A percentile compares a stretch with the other conserved stretches of the same genome.
Conservation (phyloP, 2,888 invertebrate genomes). For the Ernsta delagoae region DNA sequence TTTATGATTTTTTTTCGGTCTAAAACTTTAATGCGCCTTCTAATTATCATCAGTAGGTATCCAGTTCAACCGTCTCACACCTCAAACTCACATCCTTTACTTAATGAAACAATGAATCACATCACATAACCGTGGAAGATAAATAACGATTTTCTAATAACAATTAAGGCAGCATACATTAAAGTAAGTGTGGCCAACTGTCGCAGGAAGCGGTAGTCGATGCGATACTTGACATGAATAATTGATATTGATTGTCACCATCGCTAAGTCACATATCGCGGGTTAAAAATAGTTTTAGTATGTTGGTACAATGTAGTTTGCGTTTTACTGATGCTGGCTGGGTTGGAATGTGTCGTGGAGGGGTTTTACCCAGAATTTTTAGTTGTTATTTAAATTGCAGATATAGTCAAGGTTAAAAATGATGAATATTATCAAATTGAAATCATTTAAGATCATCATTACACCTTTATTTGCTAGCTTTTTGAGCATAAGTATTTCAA, state of each 20-base stretch:
- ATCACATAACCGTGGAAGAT: conserved; percentile 23
- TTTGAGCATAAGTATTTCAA: too few species aligned
- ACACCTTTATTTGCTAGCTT: too few species aligned
- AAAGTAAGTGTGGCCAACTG: conserved; percentile 52
- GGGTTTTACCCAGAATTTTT: background rate
- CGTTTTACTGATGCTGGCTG: conserved; percentile 17
- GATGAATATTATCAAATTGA: too few species aligned
- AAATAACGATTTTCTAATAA: conserved; percentile 47
- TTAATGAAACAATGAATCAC: conserved; percentile 33
- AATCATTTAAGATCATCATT: too few species aligned
- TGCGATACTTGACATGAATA: conserved; percentile 75
- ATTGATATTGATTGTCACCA: conserved; percentile 43
- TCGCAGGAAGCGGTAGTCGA: conserved; percentile 77
- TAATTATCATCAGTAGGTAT: too few species aligned
- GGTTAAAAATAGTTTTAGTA: conserved; percentile 28
- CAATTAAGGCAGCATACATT: conserved; percentile 43
- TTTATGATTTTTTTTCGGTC: too few species aligned
- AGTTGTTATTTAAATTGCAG: too few species aligned
- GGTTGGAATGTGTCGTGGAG: conserved; percentile 10
- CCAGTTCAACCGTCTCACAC: background rate
- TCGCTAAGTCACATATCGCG: background rate
- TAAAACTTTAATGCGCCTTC: too few species aligned
- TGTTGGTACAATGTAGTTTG: conserved; percentile 19
- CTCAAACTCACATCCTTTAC: conserved; percentile 19
- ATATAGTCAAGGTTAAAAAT: too few species aligned